Conservation (phyloP, 1,140 invertebrate species). For the Mamestra configurata region DNA sequence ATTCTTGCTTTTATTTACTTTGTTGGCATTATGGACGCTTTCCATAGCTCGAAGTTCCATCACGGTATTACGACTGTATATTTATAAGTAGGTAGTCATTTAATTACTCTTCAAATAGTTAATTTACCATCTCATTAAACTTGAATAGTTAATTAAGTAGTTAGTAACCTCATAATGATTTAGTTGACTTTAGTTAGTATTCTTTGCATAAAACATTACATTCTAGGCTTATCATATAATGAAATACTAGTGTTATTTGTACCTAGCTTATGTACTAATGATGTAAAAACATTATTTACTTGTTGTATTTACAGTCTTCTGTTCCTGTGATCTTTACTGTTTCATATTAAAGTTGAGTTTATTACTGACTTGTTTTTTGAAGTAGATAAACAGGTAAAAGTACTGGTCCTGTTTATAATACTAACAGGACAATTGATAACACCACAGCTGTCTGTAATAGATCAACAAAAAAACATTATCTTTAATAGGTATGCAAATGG, state of each 20-base stretch:
- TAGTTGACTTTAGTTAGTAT: neutral
- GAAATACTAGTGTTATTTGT: neutral
- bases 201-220: neutral
- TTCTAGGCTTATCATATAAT: neutral
- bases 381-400: too few relatives aligned
- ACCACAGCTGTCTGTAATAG: too few relatives aligned
- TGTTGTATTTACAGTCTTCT: neutral
- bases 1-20: constrained; percentile 1
- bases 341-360: too few relatives aligned
- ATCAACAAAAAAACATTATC: too few relatives aligned
- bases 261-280: neutral
- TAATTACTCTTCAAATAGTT: constrained; percentile 14
- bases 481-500: too few relatives aligned
- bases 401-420: too few relatives aligned
- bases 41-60: neutral
- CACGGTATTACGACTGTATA: neutral
- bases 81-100: neutral
- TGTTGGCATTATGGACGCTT: neutral
- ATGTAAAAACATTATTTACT: neutral
- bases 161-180: neutral
- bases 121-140: neutral
- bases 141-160: neutral
- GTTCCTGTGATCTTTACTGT: neutral
- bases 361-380: too few relatives aligned
- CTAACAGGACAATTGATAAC: too few relatives aligned